Percentiles rank a stretch among this genome's conserved stretches.
Evolutionary conservation across 2,797 vertebrate species (phyloP).

Genomic region (Dryobates pubescens): DNA sequence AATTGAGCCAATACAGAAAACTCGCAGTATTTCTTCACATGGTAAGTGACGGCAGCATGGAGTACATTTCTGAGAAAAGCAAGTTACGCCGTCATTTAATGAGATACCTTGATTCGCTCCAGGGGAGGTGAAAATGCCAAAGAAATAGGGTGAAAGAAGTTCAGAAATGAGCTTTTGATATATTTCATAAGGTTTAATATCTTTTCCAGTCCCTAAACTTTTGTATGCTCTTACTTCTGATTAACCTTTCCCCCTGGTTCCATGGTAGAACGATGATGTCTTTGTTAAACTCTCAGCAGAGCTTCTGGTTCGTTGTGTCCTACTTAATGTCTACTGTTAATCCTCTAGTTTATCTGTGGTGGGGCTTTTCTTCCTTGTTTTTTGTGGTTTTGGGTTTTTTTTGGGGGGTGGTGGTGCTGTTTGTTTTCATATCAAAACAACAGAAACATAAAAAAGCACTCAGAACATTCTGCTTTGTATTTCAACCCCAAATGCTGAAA

Average conservation of each 20-base stretch:
- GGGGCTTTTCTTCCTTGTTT: not conserved
- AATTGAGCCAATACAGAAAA: not conserved
- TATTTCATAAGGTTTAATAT: conserved; percentile 25
- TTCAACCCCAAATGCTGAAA: not conserved
- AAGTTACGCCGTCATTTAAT: not conserved
- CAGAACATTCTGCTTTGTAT: not conserved
- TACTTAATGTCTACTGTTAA: not conserved
- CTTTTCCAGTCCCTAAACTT: conserved; percentile 20
- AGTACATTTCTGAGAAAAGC: not conserved
- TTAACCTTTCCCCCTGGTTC: conserved; percentile 3
- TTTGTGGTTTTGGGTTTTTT: not conserved
- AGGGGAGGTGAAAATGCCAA: not conserved
- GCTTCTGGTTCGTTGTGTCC: conserved; percentile 3
- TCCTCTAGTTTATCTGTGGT: not conserved
- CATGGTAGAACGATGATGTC: not conserved
- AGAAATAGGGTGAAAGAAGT: not conserved
- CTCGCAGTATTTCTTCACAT: not conserved
- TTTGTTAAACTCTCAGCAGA: conserved; percentile 29
- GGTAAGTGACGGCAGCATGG: not conserved
- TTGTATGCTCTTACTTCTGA: conserved; percentile 25
- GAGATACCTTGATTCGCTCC: conserved; percentile 27
- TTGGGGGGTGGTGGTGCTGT: not conserved
- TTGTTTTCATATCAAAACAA: not conserved
- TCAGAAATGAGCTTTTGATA: conserved; percentile 21
- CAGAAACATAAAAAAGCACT: not conserved